These are phyloP conservation scores for Eupithecia vulgata DNA, from an alignment of 2,888 invertebrate species.

Conservation along the genomic window DNA sequence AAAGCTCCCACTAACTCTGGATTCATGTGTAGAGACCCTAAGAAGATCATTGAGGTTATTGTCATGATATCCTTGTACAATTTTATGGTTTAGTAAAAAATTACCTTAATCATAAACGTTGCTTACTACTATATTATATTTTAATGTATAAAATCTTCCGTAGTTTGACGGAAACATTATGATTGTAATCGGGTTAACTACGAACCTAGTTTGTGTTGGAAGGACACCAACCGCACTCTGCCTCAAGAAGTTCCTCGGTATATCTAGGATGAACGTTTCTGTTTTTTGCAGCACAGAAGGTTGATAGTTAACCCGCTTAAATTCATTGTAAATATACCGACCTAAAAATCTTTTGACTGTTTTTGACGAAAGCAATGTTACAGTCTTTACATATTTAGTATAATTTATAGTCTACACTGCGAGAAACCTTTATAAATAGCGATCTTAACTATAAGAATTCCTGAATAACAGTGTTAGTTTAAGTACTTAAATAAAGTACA, in stretches of 20 bases:
- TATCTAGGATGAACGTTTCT: too few species aligned
- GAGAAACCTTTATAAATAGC: neutral
- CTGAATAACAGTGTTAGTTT: neutral
- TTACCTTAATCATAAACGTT: neutral
- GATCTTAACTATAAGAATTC: neutral
- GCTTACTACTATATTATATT: neutral
- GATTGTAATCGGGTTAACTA: too few species aligned
- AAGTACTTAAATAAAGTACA: neutral
- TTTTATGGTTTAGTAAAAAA: slow-evolving; percentile 14
- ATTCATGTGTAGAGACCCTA: slow-evolving; percentile 4
- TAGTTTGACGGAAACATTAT: too few species aligned
- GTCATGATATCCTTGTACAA: slow-evolving; percentile 17
- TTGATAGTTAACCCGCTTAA: too few species aligned
- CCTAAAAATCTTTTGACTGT: neutral
- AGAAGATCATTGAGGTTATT: slow-evolving; percentile 24
- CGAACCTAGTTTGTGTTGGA: too few species aligned
- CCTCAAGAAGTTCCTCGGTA: too few species aligned
- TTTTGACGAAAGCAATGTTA: neutral
- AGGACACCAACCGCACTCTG: too few species aligned
- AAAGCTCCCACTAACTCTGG: slow-evolving; percentile 46
- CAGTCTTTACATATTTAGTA: neutral
- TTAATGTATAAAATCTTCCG: too few species aligned
- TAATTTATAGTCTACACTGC: too few species aligned
- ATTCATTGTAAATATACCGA: neutral
- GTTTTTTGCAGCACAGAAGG: too few species aligned